Evolutionary conservation across 2,113 vertebrate species (phyloP).

Genomic region (Percopsis transmontana): DNA sequence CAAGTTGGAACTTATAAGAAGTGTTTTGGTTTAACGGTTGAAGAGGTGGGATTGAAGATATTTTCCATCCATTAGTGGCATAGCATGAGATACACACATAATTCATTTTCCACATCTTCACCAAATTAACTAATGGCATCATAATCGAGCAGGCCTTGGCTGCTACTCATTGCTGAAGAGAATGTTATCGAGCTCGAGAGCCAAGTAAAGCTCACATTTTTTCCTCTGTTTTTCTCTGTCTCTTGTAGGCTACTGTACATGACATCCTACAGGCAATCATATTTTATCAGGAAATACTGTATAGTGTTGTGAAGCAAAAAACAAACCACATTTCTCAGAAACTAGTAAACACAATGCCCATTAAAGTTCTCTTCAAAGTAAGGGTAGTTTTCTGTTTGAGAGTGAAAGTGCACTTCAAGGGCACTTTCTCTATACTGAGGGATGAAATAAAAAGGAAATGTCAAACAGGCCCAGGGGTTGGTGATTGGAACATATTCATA

Average conservation of each 20-base stretch:
- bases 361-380: no score
- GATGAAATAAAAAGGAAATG: no score
- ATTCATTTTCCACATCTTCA: constrained; percentile 73
- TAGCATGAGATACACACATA: constrained; percentile 68
- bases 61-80: constrained; percentile 75
- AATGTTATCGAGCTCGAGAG: constrained; percentile 27
- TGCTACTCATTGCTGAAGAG: constrained; percentile 47
- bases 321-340: no score
- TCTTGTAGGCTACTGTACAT: background rate
- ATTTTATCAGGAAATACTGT: background rate
- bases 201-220: constrained; percentile 16
- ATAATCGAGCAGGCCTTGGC: constrained; percentile 53
- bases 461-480: no score
- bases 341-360: no score
- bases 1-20: constrained; percentile 61
- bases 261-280: background rate
- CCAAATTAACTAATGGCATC: constrained; percentile 73
- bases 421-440: no score
- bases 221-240: background rate
- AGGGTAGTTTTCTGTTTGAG: no score
- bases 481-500: no score
- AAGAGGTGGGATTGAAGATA: constrained; percentile 57
- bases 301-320: no score
- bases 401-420: no score
- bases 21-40: constrained; percentile 61